These are phyloP conservation scores for Lophochroa leadbeateri DNA, from an alignment of 2,113 vertebrate species.

Conservation along the genomic window DNA sequence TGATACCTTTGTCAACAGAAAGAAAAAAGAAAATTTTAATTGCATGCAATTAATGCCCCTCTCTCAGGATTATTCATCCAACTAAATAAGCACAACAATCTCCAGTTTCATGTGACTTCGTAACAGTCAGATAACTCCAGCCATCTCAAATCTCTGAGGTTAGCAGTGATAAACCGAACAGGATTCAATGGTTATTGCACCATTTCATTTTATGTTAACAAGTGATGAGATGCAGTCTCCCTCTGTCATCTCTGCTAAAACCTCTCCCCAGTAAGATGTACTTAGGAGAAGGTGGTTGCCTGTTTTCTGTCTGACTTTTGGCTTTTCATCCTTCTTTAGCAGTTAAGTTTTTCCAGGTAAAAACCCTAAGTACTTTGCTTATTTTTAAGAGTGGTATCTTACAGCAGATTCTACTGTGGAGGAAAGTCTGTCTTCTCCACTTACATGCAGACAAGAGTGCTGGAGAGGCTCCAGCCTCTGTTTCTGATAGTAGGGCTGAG, in stretches of 20 bases:
- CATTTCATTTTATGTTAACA: not conserved
- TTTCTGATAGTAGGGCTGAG: not conserved
- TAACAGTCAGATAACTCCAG: not conserved
- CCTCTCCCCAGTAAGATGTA: not conserved
- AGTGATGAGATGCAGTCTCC: not conserved
- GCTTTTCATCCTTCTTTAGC: not conserved
- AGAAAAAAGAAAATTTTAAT: not conserved
- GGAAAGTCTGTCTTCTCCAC: not conserved
- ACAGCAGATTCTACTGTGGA: not conserved
- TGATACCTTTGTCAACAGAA: not conserved
- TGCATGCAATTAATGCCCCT: not conserved
- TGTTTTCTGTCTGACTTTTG: not conserved
- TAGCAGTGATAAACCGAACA: not conserved
- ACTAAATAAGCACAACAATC: not conserved
- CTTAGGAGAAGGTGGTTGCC: not conserved
- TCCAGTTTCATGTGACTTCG: not conserved
- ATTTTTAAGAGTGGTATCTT: not conserved
- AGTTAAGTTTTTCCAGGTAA: not conserved
- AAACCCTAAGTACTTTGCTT: not conserved
- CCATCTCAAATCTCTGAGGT: not conserved
- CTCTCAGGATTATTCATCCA: not conserved
- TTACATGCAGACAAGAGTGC: not conserved
- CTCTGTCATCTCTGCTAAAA: not conserved
- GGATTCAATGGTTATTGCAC: not conserved
- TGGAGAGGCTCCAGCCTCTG: not conserved